Base-by-base conservation (phyloP, 2,113 vertebrate species). In the Cololabis saira region DNA sequence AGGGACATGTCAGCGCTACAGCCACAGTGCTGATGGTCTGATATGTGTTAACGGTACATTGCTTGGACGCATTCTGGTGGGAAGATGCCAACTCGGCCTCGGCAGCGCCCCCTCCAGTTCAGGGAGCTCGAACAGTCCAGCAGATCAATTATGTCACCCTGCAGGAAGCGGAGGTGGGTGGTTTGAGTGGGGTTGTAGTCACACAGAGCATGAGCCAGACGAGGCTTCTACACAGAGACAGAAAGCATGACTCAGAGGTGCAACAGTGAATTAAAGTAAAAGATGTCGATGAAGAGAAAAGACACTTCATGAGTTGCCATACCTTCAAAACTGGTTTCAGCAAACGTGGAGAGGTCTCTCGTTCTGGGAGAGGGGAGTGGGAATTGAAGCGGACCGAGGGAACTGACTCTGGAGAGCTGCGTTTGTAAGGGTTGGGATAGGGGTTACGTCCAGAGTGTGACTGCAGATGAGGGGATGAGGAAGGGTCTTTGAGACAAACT, bases 111-210 rank as follows among this genome's bases (percentile, higher is more conserved):
- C 24, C 84, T 93, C 95, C 96, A 98, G 93, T 92, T 94, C 80
- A 87, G 73, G 0, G 94, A 85, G 44, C 94, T 87, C 0, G 92
- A 92, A 73, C 85, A 92, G 74, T 93, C 95, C 81, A 97, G 87
- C 22, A 97, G 92, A 80, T 97, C 94, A 0, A 96, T 93, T 90
- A 96, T 81, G 74, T 97, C 96, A 0, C 95, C 95, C 0, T 90
- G 91, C 61, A 85, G 72, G 91, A 98, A 96, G 66, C 91, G 93
- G 66, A 98, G 92, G 83, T 95, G 94, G 8, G 92, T 80, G 0
- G 85, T 10, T 0, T 94, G 91, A 0, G 82, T 87, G 11, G 93
- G 90, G 0, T 64, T 66, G 88, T 96, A 97, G 89, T 96, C 91
- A 0, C 94, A 95, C 78, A 95, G 94, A 17, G 96, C 96, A 49